These are phyloP conservation scores for Microtus richardsoni DNA, from an alignment of 2,113 vertebrate genomes.

Conservation along the genomic window DNA sequence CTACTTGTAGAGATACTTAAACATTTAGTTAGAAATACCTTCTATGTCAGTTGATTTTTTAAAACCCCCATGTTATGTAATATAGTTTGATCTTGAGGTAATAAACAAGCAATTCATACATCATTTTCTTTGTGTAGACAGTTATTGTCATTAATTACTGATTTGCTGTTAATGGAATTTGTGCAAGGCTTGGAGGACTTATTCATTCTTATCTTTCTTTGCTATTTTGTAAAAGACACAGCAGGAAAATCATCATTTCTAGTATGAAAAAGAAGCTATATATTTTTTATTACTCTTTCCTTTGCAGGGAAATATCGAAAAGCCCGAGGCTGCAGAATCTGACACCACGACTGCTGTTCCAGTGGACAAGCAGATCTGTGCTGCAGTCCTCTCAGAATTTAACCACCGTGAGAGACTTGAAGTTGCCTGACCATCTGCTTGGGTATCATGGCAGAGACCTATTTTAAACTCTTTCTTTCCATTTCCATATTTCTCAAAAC, in stretches of 20 bases:
- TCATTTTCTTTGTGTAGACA: neutral
- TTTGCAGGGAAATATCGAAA: constrained; percentile 57
- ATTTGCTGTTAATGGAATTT: neutral
- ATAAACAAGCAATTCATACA: neutral
- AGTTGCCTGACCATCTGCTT: constrained; percentile 51
- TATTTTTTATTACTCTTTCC: constrained; percentile 34
- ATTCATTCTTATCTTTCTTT: neutral
- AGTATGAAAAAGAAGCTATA: constrained; percentile 10
- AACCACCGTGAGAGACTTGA: neutral
- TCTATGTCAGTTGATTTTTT: neutral
- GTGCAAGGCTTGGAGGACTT: neutral
- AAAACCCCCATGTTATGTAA: neutral
- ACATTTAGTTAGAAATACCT: neutral
- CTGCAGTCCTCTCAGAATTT: neutral
- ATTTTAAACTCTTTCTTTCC: constrained; percentile 39
- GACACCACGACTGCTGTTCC: constrained; percentile 3
- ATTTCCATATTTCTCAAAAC: constrained; percentile 5
- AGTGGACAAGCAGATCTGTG: neutral
- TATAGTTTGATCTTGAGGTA: too few species aligned
- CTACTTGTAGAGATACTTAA: neutral
- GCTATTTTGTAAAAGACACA: constrained; percentile 6
- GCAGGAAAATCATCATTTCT: constrained; percentile 22
- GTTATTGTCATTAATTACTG: neutral
- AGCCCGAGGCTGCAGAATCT: neutral
- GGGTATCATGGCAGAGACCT: neutral